Evolutionary conservation across 1,140 invertebrate species (phyloP), one percentile per base, ranked within the genome.

Genomic region (Drosophila nigrodunni): DNA sequence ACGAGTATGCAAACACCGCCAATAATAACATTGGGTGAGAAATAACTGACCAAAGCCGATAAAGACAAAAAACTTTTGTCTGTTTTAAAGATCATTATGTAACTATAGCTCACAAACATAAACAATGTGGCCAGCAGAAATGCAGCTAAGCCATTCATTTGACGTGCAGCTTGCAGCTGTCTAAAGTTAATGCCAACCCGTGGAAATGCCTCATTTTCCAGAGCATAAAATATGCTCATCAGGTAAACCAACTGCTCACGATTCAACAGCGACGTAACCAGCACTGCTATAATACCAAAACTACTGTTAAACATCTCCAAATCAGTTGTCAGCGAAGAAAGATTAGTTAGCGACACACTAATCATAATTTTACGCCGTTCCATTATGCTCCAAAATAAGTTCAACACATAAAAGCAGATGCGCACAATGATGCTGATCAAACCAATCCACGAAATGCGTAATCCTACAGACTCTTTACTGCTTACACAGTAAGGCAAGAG

Each of bases 301-400:
- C 80, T 75, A 44, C 79, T 66, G 21, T 91, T 91, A 37, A 89
- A 68, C 43, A 64, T 80, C 13, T 91, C 85, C 54, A 91, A 2
- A 6, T 60, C 64, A 35, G 67, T 74, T 3, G 78, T 89, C 0
- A 76, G 15, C 8, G 35, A 46, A 1, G 89, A 82, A 0, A 91
- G 18, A 18, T 77, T 34, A 0, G 81, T 57, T 7, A 69, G 6
- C 3, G 76, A 77, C 0, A 91, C 68, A 7, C 67, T 49, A 0
- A 55, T 47, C 54, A 78, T 57, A 0, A 89, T 7, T 1, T 70
- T 18, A 0, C 47, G 37, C 0, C 43, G 52, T 37, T 91, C 37
- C 0, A 70, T 1, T n/a, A 25, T 4, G 15, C 57, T 74, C 2
- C 59, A 78, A 0, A 60, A 0, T 8, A 74, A 78, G 21, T 73